Conservation (phyloP, 2,888 invertebrate genomes). For the Sicus ferrugineus region DNA sequence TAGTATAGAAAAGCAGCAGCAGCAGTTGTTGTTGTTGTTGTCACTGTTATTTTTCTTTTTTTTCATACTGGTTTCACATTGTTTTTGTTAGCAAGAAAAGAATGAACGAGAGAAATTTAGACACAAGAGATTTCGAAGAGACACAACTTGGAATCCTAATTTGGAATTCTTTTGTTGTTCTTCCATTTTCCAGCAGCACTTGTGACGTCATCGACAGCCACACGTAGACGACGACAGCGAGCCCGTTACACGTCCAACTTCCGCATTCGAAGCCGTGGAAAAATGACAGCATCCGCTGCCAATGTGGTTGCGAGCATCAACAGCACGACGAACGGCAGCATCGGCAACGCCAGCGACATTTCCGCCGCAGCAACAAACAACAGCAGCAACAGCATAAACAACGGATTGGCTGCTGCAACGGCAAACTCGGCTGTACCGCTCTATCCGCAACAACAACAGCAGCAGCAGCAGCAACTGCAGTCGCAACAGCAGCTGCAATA, state of each 20-base stretch:
- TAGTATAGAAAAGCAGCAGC: too few species aligned
- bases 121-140: too few species aligned
- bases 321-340: slow-evolving; percentile 39
- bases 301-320: slow-evolving; percentile 25
- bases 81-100: too few species aligned
- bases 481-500: slow-evolving; percentile 21
- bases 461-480: slow-evolving; percentile 9
- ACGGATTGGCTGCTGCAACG: slow-evolving; percentile 20
- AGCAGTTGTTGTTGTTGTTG: too few species aligned
- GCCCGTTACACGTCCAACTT: slow-evolving; percentile 31
- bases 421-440: too few species aligned
- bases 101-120: too few species aligned
- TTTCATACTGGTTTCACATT: too few species aligned
- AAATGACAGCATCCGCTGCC: slow-evolving; percentile 34
- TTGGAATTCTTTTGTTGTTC: not conserved
- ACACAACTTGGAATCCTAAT: too few species aligned
- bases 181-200: slow-evolving; percentile 14
- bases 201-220: slow-evolving; percentile 37
- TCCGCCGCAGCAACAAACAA: slow-evolving; percentile 33
- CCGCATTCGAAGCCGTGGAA: slow-evolving; percentile 16
- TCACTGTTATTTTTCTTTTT: too few species aligned
- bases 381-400: slow-evolving; percentile 31
- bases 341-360: slow-evolving; percentile 23
- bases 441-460: slow-evolving; percentile 34
- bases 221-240: slow-evolving; percentile 30